These are phyloP conservation scores for Odontothrips loti DNA, from an alignment of 2,888 invertebrate species.

Conservation along the genomic window DNA sequence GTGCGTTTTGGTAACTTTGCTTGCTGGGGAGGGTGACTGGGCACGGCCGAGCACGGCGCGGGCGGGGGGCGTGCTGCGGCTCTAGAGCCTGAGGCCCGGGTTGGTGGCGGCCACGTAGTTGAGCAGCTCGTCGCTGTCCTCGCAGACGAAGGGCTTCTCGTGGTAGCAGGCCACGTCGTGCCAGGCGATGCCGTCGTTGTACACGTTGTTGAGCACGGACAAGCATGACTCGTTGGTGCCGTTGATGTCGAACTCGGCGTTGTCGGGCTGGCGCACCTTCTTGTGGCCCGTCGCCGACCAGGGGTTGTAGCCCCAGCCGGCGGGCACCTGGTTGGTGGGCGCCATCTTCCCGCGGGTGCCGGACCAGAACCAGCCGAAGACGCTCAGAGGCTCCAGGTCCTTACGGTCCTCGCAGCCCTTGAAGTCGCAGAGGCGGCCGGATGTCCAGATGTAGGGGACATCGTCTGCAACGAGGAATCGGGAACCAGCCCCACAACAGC, in stretches of 20 bases:
- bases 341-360: constrained; percentile 81
- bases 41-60: not conserved
- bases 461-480: constrained; percentile 56
- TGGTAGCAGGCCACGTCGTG: constrained; percentile 92
- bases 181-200: constrained; percentile 91
- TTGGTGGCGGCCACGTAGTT: constrained; percentile 81
- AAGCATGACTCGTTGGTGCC: constrained; percentile 82
- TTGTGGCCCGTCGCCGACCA: constrained; percentile 90
- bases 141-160: constrained; percentile 87
- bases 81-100: constrained; percentile 75
- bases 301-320: constrained; percentile 77
- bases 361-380: constrained; percentile 92
- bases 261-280: constrained; percentile 82
- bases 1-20: not conserved
- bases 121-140: constrained; percentile 82
- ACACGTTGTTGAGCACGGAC: constrained; percentile 84
- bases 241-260: constrained; percentile 87
- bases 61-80: constrained; percentile 17
- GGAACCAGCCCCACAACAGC: not conserved
- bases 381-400: constrained; percentile 78
- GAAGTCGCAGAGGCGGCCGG: constrained; percentile 87
- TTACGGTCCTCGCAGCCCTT: constrained; percentile 83
- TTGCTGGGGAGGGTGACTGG: not conserved
- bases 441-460: constrained; percentile 90
- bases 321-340: constrained; percentile 64